Conservation (phyloP, 64 coral and sea anemone species). For the Pachyseris speciosa region DNA sequence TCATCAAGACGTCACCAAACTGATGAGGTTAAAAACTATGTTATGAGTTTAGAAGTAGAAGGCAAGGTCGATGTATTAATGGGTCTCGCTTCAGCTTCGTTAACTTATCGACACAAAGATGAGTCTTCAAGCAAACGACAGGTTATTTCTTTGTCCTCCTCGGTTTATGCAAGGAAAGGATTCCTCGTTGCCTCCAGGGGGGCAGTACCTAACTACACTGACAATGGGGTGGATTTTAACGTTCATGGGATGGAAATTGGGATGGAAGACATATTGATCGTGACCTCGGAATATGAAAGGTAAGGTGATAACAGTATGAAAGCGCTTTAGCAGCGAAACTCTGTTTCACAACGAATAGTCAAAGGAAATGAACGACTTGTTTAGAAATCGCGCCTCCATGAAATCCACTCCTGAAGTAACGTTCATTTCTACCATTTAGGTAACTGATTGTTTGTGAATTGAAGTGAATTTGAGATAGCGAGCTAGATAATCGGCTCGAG, state of each 20-base stretch:
- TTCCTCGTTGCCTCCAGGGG: neutral
- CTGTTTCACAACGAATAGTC: too few relatives aligned
- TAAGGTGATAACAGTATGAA: too few relatives aligned
- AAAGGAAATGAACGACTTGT: too few relatives aligned
- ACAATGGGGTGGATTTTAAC: neutral
- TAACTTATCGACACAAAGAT: neutral
- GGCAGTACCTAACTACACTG: neutral
- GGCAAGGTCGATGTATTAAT: neutral
- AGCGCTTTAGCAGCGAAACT: too few relatives aligned
- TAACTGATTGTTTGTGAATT: too few relatives aligned
- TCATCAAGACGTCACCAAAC: neutral
- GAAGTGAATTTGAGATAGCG: too few relatives aligned
- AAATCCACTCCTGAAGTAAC: too few relatives aligned
- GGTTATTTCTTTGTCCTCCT: constrained; percentile 5
- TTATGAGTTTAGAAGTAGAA: neutral
- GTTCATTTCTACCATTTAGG: too few relatives aligned
- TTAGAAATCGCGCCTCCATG: too few relatives aligned
- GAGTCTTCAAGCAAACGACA: neutral
- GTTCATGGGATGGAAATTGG: neutral
- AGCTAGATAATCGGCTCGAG: too few relatives aligned
- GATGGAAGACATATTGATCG: constrained; percentile 12
- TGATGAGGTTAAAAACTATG: neutral
- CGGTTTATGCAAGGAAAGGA: constrained; percentile 7
- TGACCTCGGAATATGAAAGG: constrained; percentile 1
- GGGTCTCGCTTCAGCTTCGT: constrained; percentile 10